Percentiles rank a stretch among this genome's conserved stretches.
Evolutionary conservation across 2,113 vertebrate species (phyloP).

Genomic region (Labrus mixtus): DNA sequence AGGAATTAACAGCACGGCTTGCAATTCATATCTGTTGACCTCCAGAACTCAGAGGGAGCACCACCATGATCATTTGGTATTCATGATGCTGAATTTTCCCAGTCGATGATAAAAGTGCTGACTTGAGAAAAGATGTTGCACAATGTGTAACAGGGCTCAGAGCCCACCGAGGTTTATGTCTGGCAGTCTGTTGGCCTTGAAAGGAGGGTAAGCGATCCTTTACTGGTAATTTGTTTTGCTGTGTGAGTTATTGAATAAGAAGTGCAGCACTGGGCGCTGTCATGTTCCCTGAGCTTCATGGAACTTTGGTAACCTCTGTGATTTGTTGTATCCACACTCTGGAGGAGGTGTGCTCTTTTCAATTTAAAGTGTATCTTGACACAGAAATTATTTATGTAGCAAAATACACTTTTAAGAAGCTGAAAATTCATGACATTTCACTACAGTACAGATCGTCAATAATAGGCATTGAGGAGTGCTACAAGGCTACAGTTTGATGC

Average conservation of each 20-base stretch:
- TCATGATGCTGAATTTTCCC: constrained; percentile 41
- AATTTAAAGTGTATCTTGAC: constrained; percentile 24
- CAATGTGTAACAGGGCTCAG: constrained; percentile 43
- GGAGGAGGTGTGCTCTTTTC: constrained; percentile 1
- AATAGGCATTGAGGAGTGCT: no score
- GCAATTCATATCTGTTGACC: constrained; percentile 20
- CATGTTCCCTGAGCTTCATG: constrained; percentile 47
- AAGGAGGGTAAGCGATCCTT: constrained; percentile 48
- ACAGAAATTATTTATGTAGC: no score
- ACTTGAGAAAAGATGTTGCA: constrained; percentile 47
- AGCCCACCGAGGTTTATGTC: constrained; percentile 38
- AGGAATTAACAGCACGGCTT: background rate
- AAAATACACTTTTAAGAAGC: constrained; percentile 4
- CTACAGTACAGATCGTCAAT: no score
- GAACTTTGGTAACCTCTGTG: constrained; percentile 54
- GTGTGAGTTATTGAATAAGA: constrained; percentile 53
- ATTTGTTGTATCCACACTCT: constrained; percentile 45
- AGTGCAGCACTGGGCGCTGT: constrained; percentile 27
- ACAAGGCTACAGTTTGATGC: background rate
- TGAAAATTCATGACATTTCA: no score
- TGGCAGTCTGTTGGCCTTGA: constrained; percentile 59
- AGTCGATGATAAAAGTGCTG: constrained; percentile 46
- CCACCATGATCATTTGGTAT: constrained; percentile 36
- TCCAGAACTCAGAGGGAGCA: constrained; percentile 22
- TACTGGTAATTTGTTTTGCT: constrained; percentile 62